Evolutionary conservation across 2,797 vertebrate species (phyloP), one percentile per base, ranked within the genome.

Genomic region (Podarcis siculus): DNA sequence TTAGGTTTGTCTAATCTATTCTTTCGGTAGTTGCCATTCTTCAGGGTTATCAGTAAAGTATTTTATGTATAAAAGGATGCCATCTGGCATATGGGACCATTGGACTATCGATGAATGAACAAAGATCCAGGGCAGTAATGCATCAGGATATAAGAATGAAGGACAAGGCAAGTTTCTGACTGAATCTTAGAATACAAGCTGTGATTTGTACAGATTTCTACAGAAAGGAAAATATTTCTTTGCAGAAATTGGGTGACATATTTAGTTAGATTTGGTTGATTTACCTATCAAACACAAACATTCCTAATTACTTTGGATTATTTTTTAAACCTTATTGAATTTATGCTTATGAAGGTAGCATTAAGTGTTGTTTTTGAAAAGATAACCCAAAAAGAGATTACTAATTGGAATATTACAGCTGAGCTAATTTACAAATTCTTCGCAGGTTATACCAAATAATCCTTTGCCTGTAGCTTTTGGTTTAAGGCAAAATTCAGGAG

Each of bases 351-450:
- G 4, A 15, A 45, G 25, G 25, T 45, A 21, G 23, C 30, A 30
- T 8, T 72, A 23, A 55, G 21, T 27, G 39, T 27, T 69, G 21
- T 82, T 61, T 35, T 10, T 73, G 39, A 78, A 77, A 78, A 30
- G 2, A 8, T 21, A 72, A 69, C 27, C 66, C 37, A 15, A 35
- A 76, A 69, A 66, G 19, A 1, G 5, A 27, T 58, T 76, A 86
- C 49, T 90, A 93, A 94, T 95, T 89, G 94, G 95, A 96, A 95
- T 96, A 91, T 93, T 90, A 95, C 94, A 87, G 83, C 95, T 98
- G 98, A 97, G 97, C 95, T 98, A 97, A 93, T 90, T 97, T 93
- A 96, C 96, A 90, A 96, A 96, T 64, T 96, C 97, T 90, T 93
- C 96, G 89, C 96, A 96, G 94, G 95, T 95, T 95, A 88, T 95